Conservation (phyloP, 2,113 vertebrate species). For the Poeciliopsis prolifica region DNA sequence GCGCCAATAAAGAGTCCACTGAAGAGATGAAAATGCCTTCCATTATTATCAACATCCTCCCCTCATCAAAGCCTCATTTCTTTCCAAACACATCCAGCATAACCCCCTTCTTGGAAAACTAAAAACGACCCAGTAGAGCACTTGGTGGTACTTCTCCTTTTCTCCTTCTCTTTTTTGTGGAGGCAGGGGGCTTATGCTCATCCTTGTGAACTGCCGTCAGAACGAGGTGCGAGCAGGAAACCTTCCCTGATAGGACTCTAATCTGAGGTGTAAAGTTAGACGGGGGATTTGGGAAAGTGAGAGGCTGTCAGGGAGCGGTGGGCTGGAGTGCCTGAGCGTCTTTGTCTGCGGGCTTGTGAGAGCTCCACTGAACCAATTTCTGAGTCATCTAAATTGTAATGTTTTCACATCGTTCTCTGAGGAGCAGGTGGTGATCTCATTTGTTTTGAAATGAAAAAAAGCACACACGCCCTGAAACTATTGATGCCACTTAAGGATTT, state of each 20-base stretch:
- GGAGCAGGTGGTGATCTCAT: too few species aligned
- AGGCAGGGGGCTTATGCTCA: constrained; percentile 51
- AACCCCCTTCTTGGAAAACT: constrained; percentile 72
- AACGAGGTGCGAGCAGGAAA: constrained; percentile 64
- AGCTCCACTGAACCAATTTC: neutral
- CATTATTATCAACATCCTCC: constrained; percentile 24
- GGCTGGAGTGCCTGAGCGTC: constrained; percentile 11
- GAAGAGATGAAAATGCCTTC: constrained; percentile 11
- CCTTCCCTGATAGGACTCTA: constrained; percentile 60
- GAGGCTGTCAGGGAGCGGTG: constrained; percentile 59
- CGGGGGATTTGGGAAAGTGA: constrained; percentile 68
- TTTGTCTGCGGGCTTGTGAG: neutral
- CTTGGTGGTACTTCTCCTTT: constrained; percentile 52
- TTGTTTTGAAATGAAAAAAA: too few species aligned
- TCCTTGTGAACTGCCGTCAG: constrained; percentile 62
- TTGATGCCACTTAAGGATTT: too few species aligned
- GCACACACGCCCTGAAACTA: too few species aligned
- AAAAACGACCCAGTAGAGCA: constrained; percentile 61
- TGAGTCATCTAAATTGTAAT: neutral
- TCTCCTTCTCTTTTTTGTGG: neutral
- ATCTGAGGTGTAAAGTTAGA: constrained; percentile 75
- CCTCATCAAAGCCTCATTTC: constrained; percentile 23
- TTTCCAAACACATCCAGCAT: constrained; percentile 63
- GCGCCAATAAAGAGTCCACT: constrained; percentile 27
- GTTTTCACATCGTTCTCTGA: neutral